These are phyloP conservation scores for Lamprotornis superbus DNA, from an alignment of 2,113 vertebrate species.

Conservation along the genomic window DNA sequence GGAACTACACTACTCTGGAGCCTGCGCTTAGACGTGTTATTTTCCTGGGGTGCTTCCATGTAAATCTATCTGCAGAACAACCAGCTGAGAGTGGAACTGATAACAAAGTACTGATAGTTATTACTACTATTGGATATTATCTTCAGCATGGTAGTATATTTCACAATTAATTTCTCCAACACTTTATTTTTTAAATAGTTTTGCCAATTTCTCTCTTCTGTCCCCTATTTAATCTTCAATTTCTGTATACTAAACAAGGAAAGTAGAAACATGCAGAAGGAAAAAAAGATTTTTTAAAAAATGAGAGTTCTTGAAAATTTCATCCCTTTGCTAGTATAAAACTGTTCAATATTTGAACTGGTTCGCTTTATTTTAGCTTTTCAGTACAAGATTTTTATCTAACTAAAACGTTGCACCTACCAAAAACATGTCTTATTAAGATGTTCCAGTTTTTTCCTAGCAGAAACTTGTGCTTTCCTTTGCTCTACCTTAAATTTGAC, in stretches of 20 bases:
- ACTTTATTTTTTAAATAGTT: background rate
- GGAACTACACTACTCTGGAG: fast-evolving
- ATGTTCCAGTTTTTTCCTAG: background rate
- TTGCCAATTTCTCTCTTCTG: background rate
- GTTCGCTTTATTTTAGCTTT: background rate
- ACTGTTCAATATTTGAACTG: background rate
- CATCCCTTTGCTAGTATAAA: background rate
- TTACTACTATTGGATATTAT: background rate
- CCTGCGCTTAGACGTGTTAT: background rate
- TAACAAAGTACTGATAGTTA: background rate
- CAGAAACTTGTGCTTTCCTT: background rate
- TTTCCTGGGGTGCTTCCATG: background rate
- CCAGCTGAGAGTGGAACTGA: background rate
- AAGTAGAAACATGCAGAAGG: background rate
- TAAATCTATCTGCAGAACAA: background rate
- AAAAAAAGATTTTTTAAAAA: no score
- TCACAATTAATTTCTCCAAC: background rate
- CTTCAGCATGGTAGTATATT: background rate
- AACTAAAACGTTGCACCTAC: background rate
- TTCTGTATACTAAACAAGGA: background rate
- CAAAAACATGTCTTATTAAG: background rate
- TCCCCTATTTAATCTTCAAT: background rate
- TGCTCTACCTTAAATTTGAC: background rate
- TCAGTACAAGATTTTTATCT: background rate
- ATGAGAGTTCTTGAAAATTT: background rate